These are phyloP conservation scores for Crypturellus undulatus DNA, from an alignment of 2,113 vertebrate genomes.

Conservation along the genomic window DNA sequence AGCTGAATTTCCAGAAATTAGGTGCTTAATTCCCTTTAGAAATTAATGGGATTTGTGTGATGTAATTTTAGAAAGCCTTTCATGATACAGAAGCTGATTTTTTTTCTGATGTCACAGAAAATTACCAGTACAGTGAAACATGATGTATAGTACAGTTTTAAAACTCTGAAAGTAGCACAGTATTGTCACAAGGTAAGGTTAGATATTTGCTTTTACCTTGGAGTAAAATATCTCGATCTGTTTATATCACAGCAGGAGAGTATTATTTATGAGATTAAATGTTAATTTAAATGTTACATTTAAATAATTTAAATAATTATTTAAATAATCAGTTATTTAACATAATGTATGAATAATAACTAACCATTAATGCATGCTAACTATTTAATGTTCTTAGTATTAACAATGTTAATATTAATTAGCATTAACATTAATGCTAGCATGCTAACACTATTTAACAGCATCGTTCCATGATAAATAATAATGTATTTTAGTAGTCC, in stretches of 20 bases:
- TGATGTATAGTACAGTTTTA: background rate
- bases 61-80: constrained; percentile 4
- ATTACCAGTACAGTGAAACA: background rate
- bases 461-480: background rate
- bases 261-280: background rate
- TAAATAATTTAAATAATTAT: background rate
- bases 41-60: background rate
- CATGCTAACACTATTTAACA: background rate
- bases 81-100: background rate
- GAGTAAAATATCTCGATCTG: background rate
- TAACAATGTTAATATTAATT: background rate
- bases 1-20: background rate
- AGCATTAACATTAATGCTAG: no score
- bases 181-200: background rate
- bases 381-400: background rate
- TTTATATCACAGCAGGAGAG: background rate
- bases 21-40: background rate
- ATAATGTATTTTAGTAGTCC: background rate
- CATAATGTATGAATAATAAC: background rate
- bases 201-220: background rate
- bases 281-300: background rate
- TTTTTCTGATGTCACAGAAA: background rate
- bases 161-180: background rate
- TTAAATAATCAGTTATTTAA: background rate
- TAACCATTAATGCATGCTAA: background rate